A percentile compares a stretch with the other conserved stretches of the same genome.
Conservation (phyloP, 2,888 invertebrate species). For the Teinopalpus imperialis region DNA sequence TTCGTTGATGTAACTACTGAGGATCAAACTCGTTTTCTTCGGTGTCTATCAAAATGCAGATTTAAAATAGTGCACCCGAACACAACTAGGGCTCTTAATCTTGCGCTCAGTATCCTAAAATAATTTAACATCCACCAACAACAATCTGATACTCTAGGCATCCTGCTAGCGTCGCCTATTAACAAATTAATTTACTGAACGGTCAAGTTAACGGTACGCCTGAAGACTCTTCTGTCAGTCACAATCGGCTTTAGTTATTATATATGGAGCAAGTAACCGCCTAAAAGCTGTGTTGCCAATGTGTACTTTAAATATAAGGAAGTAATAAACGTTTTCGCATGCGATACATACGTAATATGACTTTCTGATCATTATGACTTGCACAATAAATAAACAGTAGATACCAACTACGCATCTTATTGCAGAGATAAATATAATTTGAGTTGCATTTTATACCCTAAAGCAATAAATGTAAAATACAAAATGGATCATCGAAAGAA, state of each 20-base stretch:
- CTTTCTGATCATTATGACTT: slow-evolving; percentile 36
- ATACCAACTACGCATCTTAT: slow-evolving; percentile 76
- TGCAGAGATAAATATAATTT: slow-evolving; percentile 57
- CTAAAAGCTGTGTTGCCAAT: neutral
- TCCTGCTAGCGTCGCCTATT: slow-evolving; percentile 31
- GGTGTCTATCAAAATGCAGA: no score
- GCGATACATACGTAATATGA: slow-evolving; percentile 12
- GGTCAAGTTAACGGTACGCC: slow-evolving; percentile 67
- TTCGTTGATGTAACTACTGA: no score
- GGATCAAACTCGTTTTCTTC: no score
- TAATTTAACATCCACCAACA: neutral
- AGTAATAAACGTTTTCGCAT: slow-evolving; percentile 4
- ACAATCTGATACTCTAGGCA: slow-evolving; percentile 10
- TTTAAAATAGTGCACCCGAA: no score
- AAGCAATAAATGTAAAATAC: slow-evolving; percentile 43
- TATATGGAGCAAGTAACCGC: slow-evolving; percentile 2
- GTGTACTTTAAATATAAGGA: slow-evolving; percentile 1
- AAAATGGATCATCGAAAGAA: slow-evolving; percentile 44
- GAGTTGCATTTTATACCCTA: slow-evolving; percentile 61
- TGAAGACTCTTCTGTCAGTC: slow-evolving; percentile 73
- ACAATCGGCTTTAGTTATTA: slow-evolving; percentile 44
- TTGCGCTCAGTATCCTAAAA: no score
- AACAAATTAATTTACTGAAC: slow-evolving; percentile 73
- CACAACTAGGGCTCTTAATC: no score
- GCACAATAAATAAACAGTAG: slow-evolving; percentile 78